Evolutionary conservation across 2,888 invertebrate genomes (phyloP), one percentile per base, ranked within the genome.

Genomic region (Macrosoma leucophasiata): DNA sequence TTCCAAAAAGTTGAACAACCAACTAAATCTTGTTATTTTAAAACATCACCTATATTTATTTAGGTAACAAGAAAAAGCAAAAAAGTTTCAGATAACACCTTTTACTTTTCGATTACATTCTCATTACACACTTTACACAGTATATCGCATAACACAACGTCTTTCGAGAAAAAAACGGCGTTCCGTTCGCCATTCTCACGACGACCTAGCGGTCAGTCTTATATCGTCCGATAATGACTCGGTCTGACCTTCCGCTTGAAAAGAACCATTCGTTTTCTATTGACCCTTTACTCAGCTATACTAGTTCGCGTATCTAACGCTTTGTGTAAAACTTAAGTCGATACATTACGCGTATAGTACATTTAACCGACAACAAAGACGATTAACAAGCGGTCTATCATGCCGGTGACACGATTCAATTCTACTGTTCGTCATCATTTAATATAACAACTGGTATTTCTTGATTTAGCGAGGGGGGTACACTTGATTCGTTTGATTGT

Each of bases 331-430:
- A 66, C 55, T 73, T 63, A 74, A 72, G 43, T 65, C 58, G 60
- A 72, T 71, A 69, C 58, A 57, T 56, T 43, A 45, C 57, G 52
- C 52, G 50, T 46, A 70, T 72, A 66, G 52, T 64, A 61, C 62
- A 67, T 71, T 69, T n/a, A n/a, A 69, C 50, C 43, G 41, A 31
- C 43, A 34, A 77, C 76, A 81, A 79, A 60, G 52, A 60, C 63
- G 62, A 75, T 77, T 75, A 78, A 76, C 73, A 64, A 71, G 68
- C 61, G 64, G 72, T 78, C 69, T 67, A 62, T 76, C 70, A 72
- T 53, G 52, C 61, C 52, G 21, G 41, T 38, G 45, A 50, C 52
- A 50, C 49, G 52, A 58, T 59, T 54, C 50, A 52, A 55, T 56
- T 50, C 32, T 20, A 18, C 8, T 11, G 10, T 12, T 30, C 13